A percentile compares a stretch with the other conserved stretches of the same genome.
Evolutionary conservation across 2,113 vertebrate genomes (phyloP).

Genomic region (Amazona vittata): DNA sequence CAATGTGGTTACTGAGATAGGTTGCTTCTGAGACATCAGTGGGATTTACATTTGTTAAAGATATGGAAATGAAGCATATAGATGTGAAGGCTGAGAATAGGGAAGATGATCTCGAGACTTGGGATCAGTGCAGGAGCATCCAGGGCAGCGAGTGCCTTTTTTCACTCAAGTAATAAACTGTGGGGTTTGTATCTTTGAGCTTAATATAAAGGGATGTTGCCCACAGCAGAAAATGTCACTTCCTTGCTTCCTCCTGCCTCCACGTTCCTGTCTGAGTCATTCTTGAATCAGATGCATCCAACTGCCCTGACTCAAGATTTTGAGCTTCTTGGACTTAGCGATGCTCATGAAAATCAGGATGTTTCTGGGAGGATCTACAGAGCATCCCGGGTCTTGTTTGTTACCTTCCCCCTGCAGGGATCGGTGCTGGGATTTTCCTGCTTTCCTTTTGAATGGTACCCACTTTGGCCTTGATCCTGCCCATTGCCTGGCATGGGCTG

Average conservation of each 20-base stretch:
- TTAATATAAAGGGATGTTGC: conserved; percentile 10
- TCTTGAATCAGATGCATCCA: conserved; percentile 8
- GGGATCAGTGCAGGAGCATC: neutral
- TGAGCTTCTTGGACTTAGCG: neutral
- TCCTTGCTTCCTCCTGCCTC: neutral
- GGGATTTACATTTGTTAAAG: neutral
- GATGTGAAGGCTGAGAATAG: neutral
- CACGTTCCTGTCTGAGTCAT: neutral
- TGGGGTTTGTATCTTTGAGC: neutral
- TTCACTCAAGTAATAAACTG: neutral
- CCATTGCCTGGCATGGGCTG: rapidly evolving
- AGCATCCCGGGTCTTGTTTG: neutral
- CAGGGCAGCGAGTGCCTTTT: neutral
- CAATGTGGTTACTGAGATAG: neutral
- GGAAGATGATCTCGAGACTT: neutral
- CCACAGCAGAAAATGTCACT: conserved; percentile 40
- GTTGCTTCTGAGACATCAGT: neutral
- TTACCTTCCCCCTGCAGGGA: neutral
- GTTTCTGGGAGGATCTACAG: neutral
- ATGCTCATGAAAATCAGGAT: neutral
- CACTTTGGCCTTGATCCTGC: neutral
- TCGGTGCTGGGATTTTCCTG: neutral
- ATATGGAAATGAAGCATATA: conserved; percentile 10
- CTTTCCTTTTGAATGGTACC: neutral
- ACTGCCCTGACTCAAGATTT: conserved; percentile 17